Evolutionary conservation across 2,113 vertebrate species (phyloP).

Genomic region (Cathartes aura): DNA sequence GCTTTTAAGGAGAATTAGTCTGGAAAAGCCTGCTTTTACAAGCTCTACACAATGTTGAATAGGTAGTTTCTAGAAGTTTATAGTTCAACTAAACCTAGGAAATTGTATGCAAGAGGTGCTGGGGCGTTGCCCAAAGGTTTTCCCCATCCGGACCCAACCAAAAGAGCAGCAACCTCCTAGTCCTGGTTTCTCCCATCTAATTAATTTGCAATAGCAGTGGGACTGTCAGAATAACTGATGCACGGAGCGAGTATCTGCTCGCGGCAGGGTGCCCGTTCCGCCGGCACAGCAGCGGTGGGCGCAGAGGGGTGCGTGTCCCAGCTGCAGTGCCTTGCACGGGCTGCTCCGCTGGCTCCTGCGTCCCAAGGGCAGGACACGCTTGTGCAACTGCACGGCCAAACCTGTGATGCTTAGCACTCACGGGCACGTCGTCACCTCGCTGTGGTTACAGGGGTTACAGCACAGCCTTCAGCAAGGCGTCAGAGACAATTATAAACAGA

Average conservation of each 20-base stretch:
- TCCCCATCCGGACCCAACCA: too few relatives aligned
- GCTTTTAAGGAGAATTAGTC: neutral
- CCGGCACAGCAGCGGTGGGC: neutral
- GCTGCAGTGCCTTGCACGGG: fast-evolving
- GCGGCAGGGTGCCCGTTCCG: neutral
- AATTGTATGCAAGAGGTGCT: too few relatives aligned
- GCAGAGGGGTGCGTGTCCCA: neutral
- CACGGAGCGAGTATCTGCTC: neutral
- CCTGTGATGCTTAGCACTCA: fast-evolving
- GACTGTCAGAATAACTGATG: too few relatives aligned
- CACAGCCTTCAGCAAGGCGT: neutral
- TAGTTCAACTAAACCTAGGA: neutral
- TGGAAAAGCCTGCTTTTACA: neutral
- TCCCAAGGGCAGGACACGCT: neutral
- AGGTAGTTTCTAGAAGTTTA: neutral
- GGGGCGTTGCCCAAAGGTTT: neutral
- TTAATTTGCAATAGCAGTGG: fast-evolving
- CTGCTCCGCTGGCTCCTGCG: too few relatives aligned
- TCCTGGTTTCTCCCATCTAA: neutral
- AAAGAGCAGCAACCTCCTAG: neutral
- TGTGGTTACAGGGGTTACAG: neutral
- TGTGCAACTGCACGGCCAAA: neutral
- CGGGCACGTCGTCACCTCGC: fast-evolving
- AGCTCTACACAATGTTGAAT: neutral
- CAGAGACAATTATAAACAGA: neutral